These are phyloP conservation scores for Harpalus rubripes DNA, from an alignment of 2,888 invertebrate genomes.

Conservation along the genomic window DNA sequence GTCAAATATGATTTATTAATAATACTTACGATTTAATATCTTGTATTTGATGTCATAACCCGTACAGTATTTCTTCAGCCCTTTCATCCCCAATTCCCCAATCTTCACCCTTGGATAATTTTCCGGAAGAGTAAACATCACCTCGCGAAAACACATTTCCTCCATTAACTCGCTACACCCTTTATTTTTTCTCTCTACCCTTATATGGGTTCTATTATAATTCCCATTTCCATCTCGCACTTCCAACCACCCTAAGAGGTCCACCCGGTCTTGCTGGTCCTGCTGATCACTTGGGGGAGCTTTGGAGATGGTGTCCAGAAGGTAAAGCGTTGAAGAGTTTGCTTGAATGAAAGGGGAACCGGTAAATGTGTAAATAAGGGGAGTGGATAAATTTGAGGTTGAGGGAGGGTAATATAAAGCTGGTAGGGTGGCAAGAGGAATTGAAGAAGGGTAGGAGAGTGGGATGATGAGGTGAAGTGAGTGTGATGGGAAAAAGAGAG, in stretches of 20 bases:
- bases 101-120: constrained; percentile 4
- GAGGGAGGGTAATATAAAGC: not conserved
- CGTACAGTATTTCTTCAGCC: not conserved
- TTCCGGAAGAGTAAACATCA: not conserved
- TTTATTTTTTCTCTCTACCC: not conserved
- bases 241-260: constrained; percentile 16
- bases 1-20: too few species aligned
- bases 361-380: constrained; percentile 6
- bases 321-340: not conserved
- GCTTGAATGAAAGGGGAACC: not conserved
- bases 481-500: not conserved
- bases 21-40: constrained; percentile 34
- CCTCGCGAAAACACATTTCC: constrained; percentile 26
- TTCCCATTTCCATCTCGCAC: not conserved
- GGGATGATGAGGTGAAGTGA: not conserved
- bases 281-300: not conserved
- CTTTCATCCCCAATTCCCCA: not conserved
- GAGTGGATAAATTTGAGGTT: too few species aligned
- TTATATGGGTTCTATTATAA: constrained; percentile 19
- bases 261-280: not conserved
- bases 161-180: not conserved
- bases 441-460: not conserved
- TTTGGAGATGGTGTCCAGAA: not conserved
- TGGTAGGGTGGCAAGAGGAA: not conserved
- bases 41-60: not conserved